Percentiles rank a stretch among this genome's conserved stretches.
phyloP scores from a whole-genome alignment of 37 sponge, comb jelly and placozoan genomes.

The Petrosia ficiformis region DNA sequence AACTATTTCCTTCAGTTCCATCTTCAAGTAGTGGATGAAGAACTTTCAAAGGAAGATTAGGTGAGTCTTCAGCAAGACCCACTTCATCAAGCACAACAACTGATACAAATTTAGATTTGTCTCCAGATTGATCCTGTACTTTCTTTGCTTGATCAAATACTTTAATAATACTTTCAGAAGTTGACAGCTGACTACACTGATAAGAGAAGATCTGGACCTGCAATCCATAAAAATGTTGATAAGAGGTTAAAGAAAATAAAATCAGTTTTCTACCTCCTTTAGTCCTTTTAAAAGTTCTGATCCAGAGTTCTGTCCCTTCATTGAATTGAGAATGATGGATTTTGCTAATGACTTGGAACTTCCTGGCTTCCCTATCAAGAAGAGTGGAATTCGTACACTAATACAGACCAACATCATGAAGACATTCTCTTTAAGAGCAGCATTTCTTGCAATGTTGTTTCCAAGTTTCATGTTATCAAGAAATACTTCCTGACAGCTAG shows the following conservation, averaged over 20 bases:
- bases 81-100: slow-evolving; percentile 83
- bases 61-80: slow-evolving; percentile 86
- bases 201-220: slow-evolving; percentile 62
- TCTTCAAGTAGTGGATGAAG: slow-evolving; percentile 83
- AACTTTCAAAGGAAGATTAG: slow-evolving; percentile 76
- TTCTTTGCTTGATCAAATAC: slow-evolving; percentile 31
- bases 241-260: no score
- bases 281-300: slow-evolving; percentile 22
- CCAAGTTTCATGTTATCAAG: slow-evolving; percentile 59
- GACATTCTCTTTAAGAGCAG: slow-evolving; percentile 71
- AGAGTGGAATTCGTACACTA: slow-evolving; percentile 67
- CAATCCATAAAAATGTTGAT: not conserved
- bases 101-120: slow-evolving; percentile 40
- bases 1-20: slow-evolving; percentile 61
- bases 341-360: slow-evolving; percentile 81
- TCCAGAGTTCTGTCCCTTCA: slow-evolving; percentile 47
- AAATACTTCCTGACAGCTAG: slow-evolving; percentile 55
- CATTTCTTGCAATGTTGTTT: slow-evolving; percentile 58
- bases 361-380: slow-evolving; percentile 75
- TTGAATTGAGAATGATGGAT: slow-evolving; percentile 39
- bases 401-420: slow-evolving; percentile 83
- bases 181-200: slow-evolving; percentile 69
- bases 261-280: no score
- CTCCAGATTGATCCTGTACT: slow-evolving; percentile 20
- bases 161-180: slow-evolving; percentile 53